Conservation (phyloP, 1,140 invertebrate species). For the Leptopilina clavipes region DNA sequence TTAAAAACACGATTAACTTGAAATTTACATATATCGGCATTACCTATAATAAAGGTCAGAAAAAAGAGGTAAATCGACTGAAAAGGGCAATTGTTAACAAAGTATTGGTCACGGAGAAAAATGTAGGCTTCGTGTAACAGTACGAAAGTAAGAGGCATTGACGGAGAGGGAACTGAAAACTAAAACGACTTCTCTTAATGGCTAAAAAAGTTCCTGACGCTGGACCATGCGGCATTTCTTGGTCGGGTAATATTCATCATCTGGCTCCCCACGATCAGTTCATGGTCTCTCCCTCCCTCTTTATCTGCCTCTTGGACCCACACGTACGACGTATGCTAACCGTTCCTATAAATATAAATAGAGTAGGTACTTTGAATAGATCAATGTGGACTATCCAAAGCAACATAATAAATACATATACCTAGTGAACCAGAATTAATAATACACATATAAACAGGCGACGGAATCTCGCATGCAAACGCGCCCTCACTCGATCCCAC, state of each 20-base stretch:
- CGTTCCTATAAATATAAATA: constrained; percentile 13
- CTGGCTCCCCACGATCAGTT: constrained; percentile 69
- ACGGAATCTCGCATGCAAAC: constrained; percentile 60
- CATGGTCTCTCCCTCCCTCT: constrained; percentile 54
- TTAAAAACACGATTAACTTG: no score
- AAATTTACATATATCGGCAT: no score
- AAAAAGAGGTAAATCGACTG: not conserved
- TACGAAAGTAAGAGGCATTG: constrained; percentile 63
- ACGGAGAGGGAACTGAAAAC: not conserved
- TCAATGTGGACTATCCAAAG: not conserved
- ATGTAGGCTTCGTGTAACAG: constrained; percentile 48
- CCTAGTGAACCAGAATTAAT: not conserved
- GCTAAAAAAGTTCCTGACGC: constrained; percentile 44
- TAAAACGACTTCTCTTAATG: constrained; percentile 42
- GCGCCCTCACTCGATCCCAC: constrained; percentile 64
- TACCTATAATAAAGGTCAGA: no score
- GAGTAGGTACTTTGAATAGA: not conserved
- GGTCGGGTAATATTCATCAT: constrained; percentile 45
- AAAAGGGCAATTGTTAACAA: not conserved
- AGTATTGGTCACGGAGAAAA: not conserved
- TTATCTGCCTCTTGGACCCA: constrained; percentile 22
- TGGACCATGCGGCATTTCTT: constrained; percentile 6
- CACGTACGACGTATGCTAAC: constrained; percentile 1
- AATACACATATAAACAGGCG: constrained; percentile 7
- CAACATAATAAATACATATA: no score